A percentile compares a stretch with the other conserved stretches of the same genome.
Evolutionary conservation across 2,113 vertebrate species (phyloP).

Genomic region (Calypte anna): DNA sequence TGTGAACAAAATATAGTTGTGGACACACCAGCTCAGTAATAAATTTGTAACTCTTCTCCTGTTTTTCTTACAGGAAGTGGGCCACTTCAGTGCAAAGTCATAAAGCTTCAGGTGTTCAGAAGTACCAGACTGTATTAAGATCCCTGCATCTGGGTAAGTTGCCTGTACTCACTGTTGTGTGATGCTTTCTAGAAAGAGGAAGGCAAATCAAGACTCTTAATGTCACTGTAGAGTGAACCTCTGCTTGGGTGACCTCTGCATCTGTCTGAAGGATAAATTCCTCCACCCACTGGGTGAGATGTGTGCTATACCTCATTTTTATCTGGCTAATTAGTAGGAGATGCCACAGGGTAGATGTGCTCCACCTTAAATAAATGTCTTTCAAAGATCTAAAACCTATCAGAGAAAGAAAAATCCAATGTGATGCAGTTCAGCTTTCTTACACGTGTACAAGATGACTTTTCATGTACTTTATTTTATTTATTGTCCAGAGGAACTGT

Average conservation of each 20-base stretch:
- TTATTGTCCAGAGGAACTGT: not conserved
- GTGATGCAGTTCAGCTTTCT: not conserved
- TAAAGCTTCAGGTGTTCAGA: not conserved
- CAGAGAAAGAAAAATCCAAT: not conserved
- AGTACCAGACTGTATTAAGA: not conserved
- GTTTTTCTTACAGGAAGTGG: not conserved
- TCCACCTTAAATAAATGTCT: not conserved
- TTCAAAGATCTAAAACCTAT: not conserved
- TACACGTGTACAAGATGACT: not conserved
- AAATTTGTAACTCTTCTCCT: not conserved
- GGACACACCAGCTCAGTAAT: not conserved
- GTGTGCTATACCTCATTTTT: not conserved
- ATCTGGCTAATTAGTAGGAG: conserved; percentile 9
- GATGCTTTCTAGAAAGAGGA: not conserved
- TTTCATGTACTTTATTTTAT: not conserved
- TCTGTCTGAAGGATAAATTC: not conserved
- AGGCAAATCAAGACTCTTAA: not conserved
- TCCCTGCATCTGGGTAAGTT: not conserved
- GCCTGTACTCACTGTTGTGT: not conserved
- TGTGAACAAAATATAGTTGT: not conserved
- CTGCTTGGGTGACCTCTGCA: not conserved
- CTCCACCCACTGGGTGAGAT: not conserved
- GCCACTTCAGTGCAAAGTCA: not conserved
- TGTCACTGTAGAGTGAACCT: not conserved
- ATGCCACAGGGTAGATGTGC: not conserved